Conservation (phyloP, 1,140 invertebrate species). For the Agrilus planipennis region DNA sequence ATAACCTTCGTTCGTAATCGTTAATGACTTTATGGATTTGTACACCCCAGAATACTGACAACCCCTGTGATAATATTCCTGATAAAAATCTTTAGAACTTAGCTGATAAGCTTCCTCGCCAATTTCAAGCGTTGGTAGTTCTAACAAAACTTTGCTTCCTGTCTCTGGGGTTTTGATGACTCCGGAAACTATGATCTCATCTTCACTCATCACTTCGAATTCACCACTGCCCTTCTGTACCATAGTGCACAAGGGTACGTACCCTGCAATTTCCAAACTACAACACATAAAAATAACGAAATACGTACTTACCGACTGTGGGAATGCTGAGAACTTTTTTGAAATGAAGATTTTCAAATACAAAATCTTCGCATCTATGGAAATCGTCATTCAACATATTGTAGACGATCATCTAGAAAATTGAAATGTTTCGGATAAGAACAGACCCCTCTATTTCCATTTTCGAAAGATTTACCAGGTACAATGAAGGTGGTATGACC, state of each 20-base stretch:
- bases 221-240: constrained; percentile 73
- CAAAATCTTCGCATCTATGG: too few relatives aligned
- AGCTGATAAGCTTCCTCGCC: constrained; percentile 35
- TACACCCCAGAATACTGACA: constrained; percentile 60
- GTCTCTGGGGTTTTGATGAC: constrained; percentile 42
- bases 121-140: constrained; percentile 31
- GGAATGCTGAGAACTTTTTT: constrained; percentile 70
- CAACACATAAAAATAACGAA: not conserved
- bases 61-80: constrained; percentile 79
- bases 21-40: constrained; percentile 24
- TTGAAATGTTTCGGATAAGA: too few relatives aligned
- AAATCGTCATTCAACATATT: too few relatives aligned
- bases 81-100: constrained; percentile 73
- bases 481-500: constrained; percentile 23
- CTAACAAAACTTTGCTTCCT: constrained; percentile 31
- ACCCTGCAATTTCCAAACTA: constrained; percentile 15
- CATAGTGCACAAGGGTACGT: constrained; percentile 68
- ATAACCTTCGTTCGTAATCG: constrained; percentile 21
- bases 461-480: constrained; percentile 28
- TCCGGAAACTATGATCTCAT: constrained; percentile 65
- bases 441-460: too few relatives aligned
- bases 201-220: constrained; percentile 76
- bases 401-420: too few relatives aligned
- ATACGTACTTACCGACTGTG: constrained; percentile 44
- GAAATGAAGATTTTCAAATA: constrained; percentile 81